These are phyloP conservation scores for Copidosoma aretas DNA, from an alignment of 2,888 invertebrate species.

Conservation along the genomic window DNA sequence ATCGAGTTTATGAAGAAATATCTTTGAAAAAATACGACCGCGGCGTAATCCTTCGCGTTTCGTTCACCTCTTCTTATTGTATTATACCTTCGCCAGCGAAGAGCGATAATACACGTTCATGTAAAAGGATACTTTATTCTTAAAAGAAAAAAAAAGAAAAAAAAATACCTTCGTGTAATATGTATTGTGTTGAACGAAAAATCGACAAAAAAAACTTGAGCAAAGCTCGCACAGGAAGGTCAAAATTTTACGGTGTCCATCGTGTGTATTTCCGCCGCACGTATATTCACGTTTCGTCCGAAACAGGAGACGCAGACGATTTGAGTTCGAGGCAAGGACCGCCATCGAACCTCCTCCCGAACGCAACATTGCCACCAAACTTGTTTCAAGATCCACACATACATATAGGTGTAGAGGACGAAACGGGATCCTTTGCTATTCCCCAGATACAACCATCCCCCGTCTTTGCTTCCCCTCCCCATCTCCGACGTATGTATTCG, in stretches of 20 bases:
- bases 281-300: constrained; percentile 12
- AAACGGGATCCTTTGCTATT: constrained; percentile 36
- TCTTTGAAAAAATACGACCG: constrained; percentile 29
- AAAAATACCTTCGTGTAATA: too few species aligned
- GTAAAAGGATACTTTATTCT: too few species aligned
- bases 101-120: constrained; percentile 14
- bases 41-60: constrained; percentile 20
- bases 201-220: too few species aligned
- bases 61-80: constrained; percentile 27
- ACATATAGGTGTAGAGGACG: constrained; percentile 16
- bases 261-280: background rate
- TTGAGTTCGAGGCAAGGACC: constrained; percentile 25
- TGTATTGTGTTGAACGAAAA: too few species aligned
- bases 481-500: constrained; percentile 11
- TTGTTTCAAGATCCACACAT: constrained; percentile 6
- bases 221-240: too few species aligned
- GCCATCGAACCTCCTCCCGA: constrained; percentile 15
- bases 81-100: background rate
- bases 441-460: constrained; percentile 25
- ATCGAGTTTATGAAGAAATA: constrained; percentile 34
- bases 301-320: constrained; percentile 20
- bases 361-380: constrained; percentile 4
- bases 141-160: too few species aligned
- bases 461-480: constrained; percentile 1
- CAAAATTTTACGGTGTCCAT: too few species aligned